Percentiles rank a stretch among this genome's conserved stretches.
Evolutionary conservation across 2,113 vertebrate genomes (phyloP).

Genomic region (Morone chrysops): DNA sequence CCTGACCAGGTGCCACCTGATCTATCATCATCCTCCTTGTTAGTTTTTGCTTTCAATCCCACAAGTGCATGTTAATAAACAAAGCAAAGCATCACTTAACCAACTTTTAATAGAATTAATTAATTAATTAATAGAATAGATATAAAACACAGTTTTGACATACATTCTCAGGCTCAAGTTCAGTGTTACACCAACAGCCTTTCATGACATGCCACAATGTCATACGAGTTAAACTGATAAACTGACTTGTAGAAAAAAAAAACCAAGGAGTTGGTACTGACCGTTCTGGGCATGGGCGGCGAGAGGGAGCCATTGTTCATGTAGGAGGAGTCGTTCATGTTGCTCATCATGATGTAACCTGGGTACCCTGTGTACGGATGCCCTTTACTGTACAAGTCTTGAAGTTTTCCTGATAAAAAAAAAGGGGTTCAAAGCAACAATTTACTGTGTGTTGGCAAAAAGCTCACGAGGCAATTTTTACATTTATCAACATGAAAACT

Average conservation of each 20-base stretch:
- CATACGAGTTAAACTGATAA: not conserved
- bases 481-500: not conserved
- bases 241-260: not conserved
- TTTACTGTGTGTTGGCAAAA: not conserved
- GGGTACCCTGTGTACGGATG: slow-evolving; percentile 93
- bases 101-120: not conserved
- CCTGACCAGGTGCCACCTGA: not conserved
- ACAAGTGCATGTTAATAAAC: not conserved
- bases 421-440: not conserved
- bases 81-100: not conserved
- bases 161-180: not conserved
- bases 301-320: slow-evolving; percentile 98
- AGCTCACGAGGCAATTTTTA: not conserved
- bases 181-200: not conserved
- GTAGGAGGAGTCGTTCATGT: slow-evolving; percentile 96
- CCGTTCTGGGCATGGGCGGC: slow-evolving; percentile 96
- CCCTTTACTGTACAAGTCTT: slow-evolving; percentile 95
- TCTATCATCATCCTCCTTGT: not conserved
- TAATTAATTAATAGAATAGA: too few species aligned
- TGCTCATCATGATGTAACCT: slow-evolving; percentile 99
- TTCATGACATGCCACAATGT: not conserved
- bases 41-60: slow-evolving; percentile 1
- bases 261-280: slow-evolving; percentile 83
- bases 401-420: slow-evolving; percentile 89
- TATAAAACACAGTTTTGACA: not conserved